Base-by-base conservation (phyloP, 2,888 invertebrate genomes). In the Eupithecia exiguata region DNA sequence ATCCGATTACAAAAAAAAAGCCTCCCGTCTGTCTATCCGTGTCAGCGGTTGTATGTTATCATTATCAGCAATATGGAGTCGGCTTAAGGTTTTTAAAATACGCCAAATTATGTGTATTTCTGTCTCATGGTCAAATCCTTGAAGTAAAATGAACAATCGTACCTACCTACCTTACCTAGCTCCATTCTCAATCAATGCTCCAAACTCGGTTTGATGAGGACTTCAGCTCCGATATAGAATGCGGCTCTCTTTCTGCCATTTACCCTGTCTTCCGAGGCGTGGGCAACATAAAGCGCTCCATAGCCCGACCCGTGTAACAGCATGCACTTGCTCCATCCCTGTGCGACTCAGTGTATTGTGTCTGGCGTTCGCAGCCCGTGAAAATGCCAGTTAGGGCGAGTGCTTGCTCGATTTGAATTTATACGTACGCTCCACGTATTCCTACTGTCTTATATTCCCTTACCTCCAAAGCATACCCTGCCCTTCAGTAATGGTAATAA, bases 401-500 rank as follows among this genome's bases (percentile, higher is more conserved):
- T 74, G 71, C 71, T 69, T 38, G 72, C 75, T 75, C 76, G 70
- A 77, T 79, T 79, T 77, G 77, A 79, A 79, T 77, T 77, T 79
- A 79, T 79, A 78, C 76, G 66, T 70, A 65, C 70, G 72, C 68
- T 74, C 58, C 25, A 58, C 25, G 25, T 58, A 58, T 70, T 40
- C 46, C 36, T 49, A 71, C 72, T 73, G 73, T 74, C 73, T 74
- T 73, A 61, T 40, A 63, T 68, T 68, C 38, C 53, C 18, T 16
- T 21, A 5, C 58, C n/a, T 12, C 25, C 43, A 68, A 0, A 14
- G n/a, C 16, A 72, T 40, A 68, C 7, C 35, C 43, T 75, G n/a
- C 65, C 0, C 10, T 5, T 21, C 12, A 0, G 21, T 53, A 21
- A 10, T 53, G 18, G 18, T 21, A n/a, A 30, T 58, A 66, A n/a